A percentile compares a stretch with the other conserved stretches of the same genome.
Conservation (phyloP, 2,113 vertebrate genomes). For the Notiomystis cincta region DNA sequence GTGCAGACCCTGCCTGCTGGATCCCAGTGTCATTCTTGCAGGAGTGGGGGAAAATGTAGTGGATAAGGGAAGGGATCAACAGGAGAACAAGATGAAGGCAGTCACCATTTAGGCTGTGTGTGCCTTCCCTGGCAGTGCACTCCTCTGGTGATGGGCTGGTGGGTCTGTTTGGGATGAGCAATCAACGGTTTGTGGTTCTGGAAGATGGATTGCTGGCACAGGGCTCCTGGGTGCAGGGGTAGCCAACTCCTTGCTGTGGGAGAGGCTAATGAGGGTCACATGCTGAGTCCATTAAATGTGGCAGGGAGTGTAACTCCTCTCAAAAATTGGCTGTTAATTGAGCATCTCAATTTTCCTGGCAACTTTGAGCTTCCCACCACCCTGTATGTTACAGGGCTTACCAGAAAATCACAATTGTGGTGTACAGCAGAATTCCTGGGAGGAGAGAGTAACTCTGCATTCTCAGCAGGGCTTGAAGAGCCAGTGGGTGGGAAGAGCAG, state of each 20-base stretch:
- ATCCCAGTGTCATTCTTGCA: neutral
- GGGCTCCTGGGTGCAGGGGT: neutral
- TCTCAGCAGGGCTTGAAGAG: neutral
- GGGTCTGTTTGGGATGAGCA: neutral
- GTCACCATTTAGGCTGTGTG: neutral
- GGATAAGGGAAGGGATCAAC: neutral
- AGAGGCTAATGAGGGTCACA: neutral
- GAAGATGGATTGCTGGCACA: neutral
- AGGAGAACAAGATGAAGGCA: neutral
- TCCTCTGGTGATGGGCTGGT: neutral
- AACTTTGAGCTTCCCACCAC: neutral
- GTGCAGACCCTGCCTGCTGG: neutral
- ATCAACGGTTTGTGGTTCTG: neutral
- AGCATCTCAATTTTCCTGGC: neutral
- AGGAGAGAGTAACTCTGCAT: neutral
- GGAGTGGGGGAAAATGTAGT: neutral
- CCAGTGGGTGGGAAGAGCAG: neutral
- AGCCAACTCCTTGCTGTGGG: fast-evolving
- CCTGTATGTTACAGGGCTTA: neutral
- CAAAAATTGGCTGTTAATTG: neutral
- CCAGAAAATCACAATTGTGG: neutral
- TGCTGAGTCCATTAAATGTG: fast-evolving
- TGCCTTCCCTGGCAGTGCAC: neutral
- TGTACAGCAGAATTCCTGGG: fast-evolving
- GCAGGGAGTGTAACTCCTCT: neutral